Evolutionary conservation across 2,797 vertebrate genomes (phyloP).

Genomic region (Coregonus sp.): DNA sequence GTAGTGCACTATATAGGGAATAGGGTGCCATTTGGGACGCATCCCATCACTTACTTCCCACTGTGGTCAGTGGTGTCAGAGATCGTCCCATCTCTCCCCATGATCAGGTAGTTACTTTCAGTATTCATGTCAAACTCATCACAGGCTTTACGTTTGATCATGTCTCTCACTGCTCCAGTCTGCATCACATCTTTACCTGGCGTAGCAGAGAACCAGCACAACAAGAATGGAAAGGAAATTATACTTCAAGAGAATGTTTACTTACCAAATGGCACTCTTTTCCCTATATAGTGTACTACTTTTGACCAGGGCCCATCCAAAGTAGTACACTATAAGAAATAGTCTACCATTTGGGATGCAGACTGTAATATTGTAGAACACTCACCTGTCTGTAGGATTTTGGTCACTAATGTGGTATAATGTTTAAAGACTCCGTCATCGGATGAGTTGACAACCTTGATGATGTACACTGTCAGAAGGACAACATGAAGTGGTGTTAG

Average conservation of each 20-base stretch:
- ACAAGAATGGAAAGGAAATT: not conserved
- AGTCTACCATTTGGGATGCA: not conserved
- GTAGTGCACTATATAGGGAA: not conserved
- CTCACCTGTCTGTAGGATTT: constrained; percentile 63
- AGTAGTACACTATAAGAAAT: not conserved
- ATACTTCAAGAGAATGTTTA: not conserved
- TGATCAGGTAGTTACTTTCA: constrained; percentile 64
- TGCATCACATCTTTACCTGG: constrained; percentile 56
- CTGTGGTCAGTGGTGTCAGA: constrained; percentile 44
- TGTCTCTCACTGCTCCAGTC: constrained; percentile 45
- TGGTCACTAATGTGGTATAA: constrained; percentile 50
- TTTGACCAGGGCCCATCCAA: not conserved
- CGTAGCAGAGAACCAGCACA: constrained; percentile 18
- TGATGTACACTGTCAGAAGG: constrained; percentile 47
- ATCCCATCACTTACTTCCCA: constrained; percentile 50
- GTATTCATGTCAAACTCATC: constrained; percentile 35
- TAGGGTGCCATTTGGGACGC: not conserved
- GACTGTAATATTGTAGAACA: constrained; percentile 5
- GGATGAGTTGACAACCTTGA: constrained; percentile 53
- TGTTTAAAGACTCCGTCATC: constrained; percentile 65
- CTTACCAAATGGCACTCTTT: not conserved
- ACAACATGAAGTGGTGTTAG: not conserved
- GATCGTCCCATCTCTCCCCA: constrained; percentile 59
- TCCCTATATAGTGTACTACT: not conserved
- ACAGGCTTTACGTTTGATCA: constrained; percentile 50